Evolutionary conservation across 30 jellyfish, hydroid and myxozoan genomes (phyloP).

Genomic region (Morbakka virulenta): DNA sequence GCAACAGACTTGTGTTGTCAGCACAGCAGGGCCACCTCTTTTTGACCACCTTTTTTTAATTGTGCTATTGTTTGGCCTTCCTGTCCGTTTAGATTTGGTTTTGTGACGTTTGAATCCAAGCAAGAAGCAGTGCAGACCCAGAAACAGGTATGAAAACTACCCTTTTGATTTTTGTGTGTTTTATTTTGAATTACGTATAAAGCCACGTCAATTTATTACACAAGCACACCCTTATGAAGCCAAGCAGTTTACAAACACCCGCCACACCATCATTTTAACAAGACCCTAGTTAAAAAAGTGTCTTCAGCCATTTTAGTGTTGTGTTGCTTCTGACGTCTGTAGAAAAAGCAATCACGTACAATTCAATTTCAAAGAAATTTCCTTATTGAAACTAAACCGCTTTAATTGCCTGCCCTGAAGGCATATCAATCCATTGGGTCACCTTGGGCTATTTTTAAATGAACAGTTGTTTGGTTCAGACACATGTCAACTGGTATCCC

Average conservation of each 20-base stretch:
- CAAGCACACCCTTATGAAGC: background rate
- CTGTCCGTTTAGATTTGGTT: conserved; percentile 68
- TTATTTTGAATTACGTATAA: background rate
- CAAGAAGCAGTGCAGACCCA: conserved; percentile 97
- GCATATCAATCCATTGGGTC: background rate
- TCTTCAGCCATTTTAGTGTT: too few relatives aligned
- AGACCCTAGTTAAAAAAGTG: too few relatives aligned
- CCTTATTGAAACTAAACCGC: background rate
- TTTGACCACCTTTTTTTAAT: background rate
- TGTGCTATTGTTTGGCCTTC: background rate
- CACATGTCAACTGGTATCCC: background rate
- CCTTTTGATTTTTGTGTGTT: too few relatives aligned
- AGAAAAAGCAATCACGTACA: too few relatives aligned
- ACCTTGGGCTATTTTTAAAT: too few relatives aligned
- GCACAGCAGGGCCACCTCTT: background rate
- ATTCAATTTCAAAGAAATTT: background rate
- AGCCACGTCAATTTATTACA: background rate
- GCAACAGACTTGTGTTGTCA: background rate
- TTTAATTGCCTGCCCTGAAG: background rate
- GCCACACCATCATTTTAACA: too few relatives aligned
- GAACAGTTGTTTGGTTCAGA: background rate
- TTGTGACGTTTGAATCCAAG: conserved; percentile 92
- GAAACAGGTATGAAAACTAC: conserved; percentile 71
- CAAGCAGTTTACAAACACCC: too few relatives aligned
- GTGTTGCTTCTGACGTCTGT: too few relatives aligned